Evolutionary conservation across 2,888 invertebrate genomes (phyloP), one percentile per base, ranked within the genome.

Genomic region (Pseudanteris insignis): DNA sequence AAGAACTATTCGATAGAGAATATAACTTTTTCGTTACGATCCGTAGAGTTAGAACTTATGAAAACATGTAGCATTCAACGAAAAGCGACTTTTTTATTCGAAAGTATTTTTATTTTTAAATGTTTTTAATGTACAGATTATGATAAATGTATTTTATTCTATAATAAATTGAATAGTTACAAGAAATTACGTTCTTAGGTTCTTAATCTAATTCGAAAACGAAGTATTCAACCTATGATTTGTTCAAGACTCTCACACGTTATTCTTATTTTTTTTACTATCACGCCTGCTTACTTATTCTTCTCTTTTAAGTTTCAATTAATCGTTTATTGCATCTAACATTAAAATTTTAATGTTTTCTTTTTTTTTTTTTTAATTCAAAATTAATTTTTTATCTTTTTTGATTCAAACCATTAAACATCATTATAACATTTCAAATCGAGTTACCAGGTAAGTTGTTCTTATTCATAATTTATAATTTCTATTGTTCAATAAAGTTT

Each of bases 61-160:
- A 18, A 18, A 18, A 18, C 40, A 46, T 59, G 59, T 59, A 51
- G 59, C 59, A 59, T 51, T 51, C 51, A 59, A 59, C 59, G 58
- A 58, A 58, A 51, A 46, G 58, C 58, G 51, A 46, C 58, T 58
- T 58, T 58, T 58, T 59, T 59, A 59, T 51, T 51, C 51, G 46
- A 59, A 59, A 59, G 58, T 59, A 59, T 59, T 51, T 58, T 58
- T 58, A 58, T 58, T 58, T 51, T 58, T 58, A 43, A 58, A 58
- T 58, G 58, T 58, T 58, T 58, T 58, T 58, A 44, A 58, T 58
- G 58, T 58, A 58, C 58, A 58, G 58, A 57, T 50, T 58, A 58
- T 37, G 33, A 58, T 50, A 50, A 58, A 58, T 58, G 50, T 58
- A 58, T 50, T 58, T 58, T 58, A 58, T 58, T 58, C 57, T 58